These are phyloP conservation scores for Tupiocoris notatus DNA, from an alignment of 2,888 invertebrate genomes.

Conservation along the genomic window DNA sequence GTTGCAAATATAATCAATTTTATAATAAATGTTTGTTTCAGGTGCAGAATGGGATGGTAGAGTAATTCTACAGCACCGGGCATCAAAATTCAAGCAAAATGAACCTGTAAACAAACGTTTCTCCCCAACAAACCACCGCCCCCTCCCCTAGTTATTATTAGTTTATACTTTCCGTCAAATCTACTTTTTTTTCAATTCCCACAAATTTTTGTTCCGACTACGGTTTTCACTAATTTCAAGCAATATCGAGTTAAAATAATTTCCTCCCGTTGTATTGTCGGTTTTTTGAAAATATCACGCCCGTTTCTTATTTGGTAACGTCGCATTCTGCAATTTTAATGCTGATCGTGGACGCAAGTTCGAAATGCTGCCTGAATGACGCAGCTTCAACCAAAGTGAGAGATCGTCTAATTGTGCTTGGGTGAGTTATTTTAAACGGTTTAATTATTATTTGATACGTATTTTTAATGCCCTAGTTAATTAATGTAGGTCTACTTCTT, in stretches of 20 bases:
- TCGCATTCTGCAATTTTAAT: constrained; percentile 19
- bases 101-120: constrained; percentile 31
- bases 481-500: too few relatives aligned
- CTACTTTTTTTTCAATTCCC: background rate
- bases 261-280: too few relatives aligned
- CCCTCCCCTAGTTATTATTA: constrained; percentile 25
- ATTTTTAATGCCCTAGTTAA: too few relatives aligned
- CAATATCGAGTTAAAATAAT: too few relatives aligned
- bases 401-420: constrained; percentile 23
- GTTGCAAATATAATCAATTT: too few relatives aligned
- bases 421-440: constrained; percentile 15
- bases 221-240: too few relatives aligned
- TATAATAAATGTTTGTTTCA: too few relatives aligned
- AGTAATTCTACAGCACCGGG: constrained; percentile 42
- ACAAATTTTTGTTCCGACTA: too few relatives aligned
- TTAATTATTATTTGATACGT: too few relatives aligned
- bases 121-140: constrained; percentile 4
- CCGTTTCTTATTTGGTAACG: too few relatives aligned
- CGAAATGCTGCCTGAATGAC: constrained; percentile 7
- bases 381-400: background rate
- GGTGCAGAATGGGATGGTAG: constrained; percentile 47
- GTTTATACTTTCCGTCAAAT: constrained; percentile 25
- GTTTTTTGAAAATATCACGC: too few relatives aligned
- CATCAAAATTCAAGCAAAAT: constrained; percentile 42
- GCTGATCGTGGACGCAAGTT: constrained; percentile 4